Conservation (phyloP, 2,113 vertebrate genomes). For the Semnornis frantzii region DNA sequence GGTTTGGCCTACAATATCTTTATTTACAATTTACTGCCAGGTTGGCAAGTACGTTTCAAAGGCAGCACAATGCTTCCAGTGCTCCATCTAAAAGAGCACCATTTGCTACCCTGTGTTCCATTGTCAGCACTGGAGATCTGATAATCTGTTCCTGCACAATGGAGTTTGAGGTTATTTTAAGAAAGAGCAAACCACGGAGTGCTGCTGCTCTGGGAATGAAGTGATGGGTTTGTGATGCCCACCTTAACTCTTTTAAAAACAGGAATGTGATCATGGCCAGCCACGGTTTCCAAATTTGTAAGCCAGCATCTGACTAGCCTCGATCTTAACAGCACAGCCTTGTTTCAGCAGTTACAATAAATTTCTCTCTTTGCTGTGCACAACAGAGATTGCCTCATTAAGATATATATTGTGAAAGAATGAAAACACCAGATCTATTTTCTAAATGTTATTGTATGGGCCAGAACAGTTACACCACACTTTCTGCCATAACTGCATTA, state of each 20-base stretch:
- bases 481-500: background rate
- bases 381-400: background rate
- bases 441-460: background rate
- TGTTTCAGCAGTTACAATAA: background rate
- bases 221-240: background rate
- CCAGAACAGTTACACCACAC: background rate
- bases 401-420: constrained; percentile 25
- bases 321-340: background rate
- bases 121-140: background rate
- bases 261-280: background rate
- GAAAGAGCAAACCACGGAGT: background rate
- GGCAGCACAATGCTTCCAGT: background rate
- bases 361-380: background rate
- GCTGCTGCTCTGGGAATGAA: background rate
- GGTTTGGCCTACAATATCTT: background rate
- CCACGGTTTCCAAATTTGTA: background rate
- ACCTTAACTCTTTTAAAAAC: background rate
- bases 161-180: background rate
- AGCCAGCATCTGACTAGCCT: background rate
- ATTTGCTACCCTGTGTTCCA: background rate
- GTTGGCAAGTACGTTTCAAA: background rate
- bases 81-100: background rate
- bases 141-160: background rate
- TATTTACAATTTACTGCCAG: background rate
- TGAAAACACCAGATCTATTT: constrained; percentile 15